A percentile compares a stretch with the other conserved stretches of the same genome.
Evolutionary conservation across 2,888 invertebrate species (phyloP).

Genomic region (Dicroscelio sp.): DNA sequence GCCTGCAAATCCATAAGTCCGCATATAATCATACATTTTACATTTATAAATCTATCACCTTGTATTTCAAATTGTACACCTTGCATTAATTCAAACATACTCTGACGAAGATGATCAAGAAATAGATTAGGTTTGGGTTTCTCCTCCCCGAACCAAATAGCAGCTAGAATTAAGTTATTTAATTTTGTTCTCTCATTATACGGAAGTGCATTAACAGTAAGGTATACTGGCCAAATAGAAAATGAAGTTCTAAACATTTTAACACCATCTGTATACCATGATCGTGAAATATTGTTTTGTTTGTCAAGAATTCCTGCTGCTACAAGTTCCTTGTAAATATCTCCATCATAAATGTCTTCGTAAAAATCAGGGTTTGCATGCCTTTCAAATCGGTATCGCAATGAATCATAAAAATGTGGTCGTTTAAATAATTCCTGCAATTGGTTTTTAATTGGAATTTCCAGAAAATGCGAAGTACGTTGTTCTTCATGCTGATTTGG

Average conservation of each 20-base stretch:
- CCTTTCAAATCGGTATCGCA: neutral
- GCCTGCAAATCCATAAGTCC: constrained; percentile 69
- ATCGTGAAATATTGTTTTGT: constrained; percentile 52
- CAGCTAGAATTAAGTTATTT: neutral
- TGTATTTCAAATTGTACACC: neutral
- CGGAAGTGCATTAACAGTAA: neutral
- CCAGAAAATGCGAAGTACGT: neutral
- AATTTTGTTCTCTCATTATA: constrained; percentile 4
- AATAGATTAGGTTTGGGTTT: neutral
- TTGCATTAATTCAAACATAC: neutral
- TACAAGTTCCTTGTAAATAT: constrained; percentile 57
- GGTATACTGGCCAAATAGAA: constrained; percentile 1
- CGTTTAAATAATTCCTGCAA: neutral
- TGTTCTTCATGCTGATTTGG: neutral
- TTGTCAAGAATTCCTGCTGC: constrained; percentile 31
- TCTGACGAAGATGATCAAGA: neutral
- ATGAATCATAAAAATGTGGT: neutral
- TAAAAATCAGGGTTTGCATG: neutral
- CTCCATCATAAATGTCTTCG: constrained; percentile 27
- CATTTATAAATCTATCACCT: neutral
- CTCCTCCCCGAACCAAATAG: neutral
- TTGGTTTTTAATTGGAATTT: neutral
- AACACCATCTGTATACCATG: constrained; percentile 74
- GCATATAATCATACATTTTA: constrained; percentile 38
- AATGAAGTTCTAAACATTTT: neutral